phyloP scores from a whole-genome alignment of 2,113 vertebrate species.

The Tyrannus savana region DNA sequence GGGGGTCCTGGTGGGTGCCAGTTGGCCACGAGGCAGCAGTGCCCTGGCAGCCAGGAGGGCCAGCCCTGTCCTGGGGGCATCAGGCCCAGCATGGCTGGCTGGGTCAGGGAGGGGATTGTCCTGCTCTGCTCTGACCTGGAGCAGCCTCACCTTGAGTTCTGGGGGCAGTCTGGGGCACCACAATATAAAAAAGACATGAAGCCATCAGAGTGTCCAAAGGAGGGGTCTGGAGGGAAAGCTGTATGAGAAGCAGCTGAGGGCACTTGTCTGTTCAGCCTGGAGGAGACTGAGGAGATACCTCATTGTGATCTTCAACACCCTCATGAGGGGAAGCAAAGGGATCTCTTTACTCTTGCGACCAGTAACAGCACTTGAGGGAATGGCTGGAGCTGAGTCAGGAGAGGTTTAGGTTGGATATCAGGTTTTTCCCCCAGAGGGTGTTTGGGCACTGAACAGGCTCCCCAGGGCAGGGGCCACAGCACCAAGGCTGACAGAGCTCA shows the following conservation, averaged over 20 bases:
- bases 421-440: neutral
- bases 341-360: neutral
- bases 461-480: neutral
- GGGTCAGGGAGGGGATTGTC: neutral
- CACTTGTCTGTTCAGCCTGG: neutral
- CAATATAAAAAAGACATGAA: neutral
- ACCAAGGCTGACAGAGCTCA: neutral
- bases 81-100: neutral
- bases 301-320: rapidly evolving
- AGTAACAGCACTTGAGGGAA: neutral
- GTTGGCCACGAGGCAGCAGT: rapidly evolving
- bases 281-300: neutral
- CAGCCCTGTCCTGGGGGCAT: neutral
- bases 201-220: neutral
- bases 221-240: neutral
- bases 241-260: neutral
- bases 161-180: neutral
- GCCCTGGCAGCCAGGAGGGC: neutral
- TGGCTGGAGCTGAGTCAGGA: neutral
- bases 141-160: rapidly evolving
- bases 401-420: neutral
- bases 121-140: neutral
- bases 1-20: neutral
- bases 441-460: neutral
- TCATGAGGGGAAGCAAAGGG: neutral